Evolutionary conservation across 2,113 vertebrate species (phyloP), one percentile per base, ranked within the genome.

Genomic region (Telmatochromis sp.): DNA sequence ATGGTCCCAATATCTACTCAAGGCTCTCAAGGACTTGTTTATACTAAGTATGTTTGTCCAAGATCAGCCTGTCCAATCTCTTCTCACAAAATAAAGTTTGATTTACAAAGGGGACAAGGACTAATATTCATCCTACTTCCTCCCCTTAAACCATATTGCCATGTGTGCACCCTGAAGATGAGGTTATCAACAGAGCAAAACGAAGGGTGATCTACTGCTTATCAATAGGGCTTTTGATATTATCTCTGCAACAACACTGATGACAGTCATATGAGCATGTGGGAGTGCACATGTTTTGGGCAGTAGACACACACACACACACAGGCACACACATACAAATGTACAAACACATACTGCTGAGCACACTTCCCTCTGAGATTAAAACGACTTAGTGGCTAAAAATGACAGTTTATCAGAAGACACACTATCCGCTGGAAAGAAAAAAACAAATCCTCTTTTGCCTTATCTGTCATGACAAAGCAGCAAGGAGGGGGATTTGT

Each of bases 191-290:
- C 57, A 89, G 88, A 81, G 60, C 51, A 89, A 55, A 91, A 71
- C 42, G 23, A 83, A 21, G 37, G 81, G 83, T 82, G 47, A 80
- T 51, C 33, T 82, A 54, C 37, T 14, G 63, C 81, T 90, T 88
- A 92, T 96, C 92, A 95, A 95, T 94, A 82, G 90, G 23, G 75
- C 92, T 92, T 93, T 96, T 94, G 91, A 96, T 93, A 84, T 54
- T 5, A 84, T 90, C 82, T 84, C 78, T 85, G 91, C 57, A 89
- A 58, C 75, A 65, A 35, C 89, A 80, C 91, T 92, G 93, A 51
- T 96, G 95, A 96, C 90, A 60, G 71, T 96, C 95, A 96, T 95
- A 93, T 93, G 94, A 94, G 91, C 37, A 17, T 50, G 85, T 86
- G 91, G 86, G 83, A 82, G 81, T 83, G 87, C 63, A 26, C n/a